Evolutionary conservation across 2,888 invertebrate genomes (phyloP), one percentile per base, ranked within the genome.

Genomic region (Spisula solida): DNA sequence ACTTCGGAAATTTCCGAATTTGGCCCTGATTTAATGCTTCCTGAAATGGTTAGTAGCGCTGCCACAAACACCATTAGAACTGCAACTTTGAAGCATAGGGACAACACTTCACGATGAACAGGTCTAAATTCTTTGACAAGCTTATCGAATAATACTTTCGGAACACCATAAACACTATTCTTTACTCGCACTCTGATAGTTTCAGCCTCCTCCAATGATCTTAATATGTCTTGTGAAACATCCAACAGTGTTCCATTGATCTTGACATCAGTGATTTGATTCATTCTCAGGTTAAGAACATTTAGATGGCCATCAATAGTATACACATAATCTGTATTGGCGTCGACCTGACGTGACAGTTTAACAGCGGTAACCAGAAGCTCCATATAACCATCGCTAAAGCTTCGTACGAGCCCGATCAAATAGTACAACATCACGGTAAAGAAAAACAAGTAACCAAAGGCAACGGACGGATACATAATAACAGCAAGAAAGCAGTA

Each of bases 1-100:
- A 91, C 91, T n/a, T 91, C 91, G 8, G 91, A 89, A 16, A 88
- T 88, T 55, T 90, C 89, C 18, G 84, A 79, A 18, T 86, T 78
- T 0, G 91, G 86, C 0, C 87, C 88, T 2, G 81, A 55, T 5
- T 75, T 80, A 80, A 80, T 86, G 6, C 80, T 78, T 14, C 29
- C 48, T 0, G 87, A 79, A 6, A 91, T 86, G 41, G 70, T 85
- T 34, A 90, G 82, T 10, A 89, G 85, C 12, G 87, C 16, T 2
- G 75, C 51, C 0, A 91, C 56, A 31, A 91, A 82, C 1, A 66
- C 29, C 0, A 80, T 56, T 6, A 91, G 86, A 31, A 91, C 25
- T 8, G 55, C 70, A 1, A 86, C 51, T 16, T 91, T 86, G n/a
- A 91, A 87, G 1, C 78, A 29, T 16, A 91, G 66, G 55, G 82